These are phyloP conservation scores for Rhagoletis zephyria DNA, from an alignment of 1,140 invertebrate genomes.

Conservation along the genomic window DNA sequence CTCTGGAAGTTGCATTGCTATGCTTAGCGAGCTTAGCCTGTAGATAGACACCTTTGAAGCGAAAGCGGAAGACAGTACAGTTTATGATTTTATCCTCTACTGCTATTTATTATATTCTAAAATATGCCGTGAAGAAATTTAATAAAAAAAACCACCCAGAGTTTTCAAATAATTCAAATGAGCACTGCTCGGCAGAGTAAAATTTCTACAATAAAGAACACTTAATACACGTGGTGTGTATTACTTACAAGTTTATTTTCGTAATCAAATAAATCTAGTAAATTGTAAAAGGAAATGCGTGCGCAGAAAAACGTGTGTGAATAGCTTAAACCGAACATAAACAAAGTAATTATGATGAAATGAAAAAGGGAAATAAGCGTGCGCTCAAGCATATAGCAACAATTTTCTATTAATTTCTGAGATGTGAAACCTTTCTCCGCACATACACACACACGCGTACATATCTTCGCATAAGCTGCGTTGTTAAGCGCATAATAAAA, in stretches of 20 bases:
- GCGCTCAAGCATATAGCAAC: background rate
- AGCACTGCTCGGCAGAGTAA: background rate
- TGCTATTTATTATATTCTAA: too few relatives aligned
- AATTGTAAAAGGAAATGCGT: background rate
- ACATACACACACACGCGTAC: background rate
- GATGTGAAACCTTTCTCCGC: background rate
- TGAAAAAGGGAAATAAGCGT: background rate
- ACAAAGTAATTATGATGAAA: slow-evolving; percentile 33
- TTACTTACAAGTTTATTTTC: background rate
- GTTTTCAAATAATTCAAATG: background rate
- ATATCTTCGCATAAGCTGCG: background rate
- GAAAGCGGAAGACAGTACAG: too few relatives aligned
- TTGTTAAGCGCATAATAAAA: background rate
- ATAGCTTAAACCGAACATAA: background rate
- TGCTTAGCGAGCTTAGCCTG: too few relatives aligned
- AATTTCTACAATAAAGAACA: background rate
- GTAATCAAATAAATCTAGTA: slow-evolving; percentile 23
- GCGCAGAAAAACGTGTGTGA: background rate
- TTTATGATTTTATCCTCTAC: too few relatives aligned
- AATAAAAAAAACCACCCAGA: background rate
- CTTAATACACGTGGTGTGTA: background rate
- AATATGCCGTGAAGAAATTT: background rate
- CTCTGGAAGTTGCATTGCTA: too few relatives aligned
- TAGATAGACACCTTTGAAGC: too few relatives aligned
- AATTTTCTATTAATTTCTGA: background rate